Evolutionary conservation across 92 coral and sea anemone species (phyloP).

Genomic region (Epizoanthus illoricatus): DNA sequence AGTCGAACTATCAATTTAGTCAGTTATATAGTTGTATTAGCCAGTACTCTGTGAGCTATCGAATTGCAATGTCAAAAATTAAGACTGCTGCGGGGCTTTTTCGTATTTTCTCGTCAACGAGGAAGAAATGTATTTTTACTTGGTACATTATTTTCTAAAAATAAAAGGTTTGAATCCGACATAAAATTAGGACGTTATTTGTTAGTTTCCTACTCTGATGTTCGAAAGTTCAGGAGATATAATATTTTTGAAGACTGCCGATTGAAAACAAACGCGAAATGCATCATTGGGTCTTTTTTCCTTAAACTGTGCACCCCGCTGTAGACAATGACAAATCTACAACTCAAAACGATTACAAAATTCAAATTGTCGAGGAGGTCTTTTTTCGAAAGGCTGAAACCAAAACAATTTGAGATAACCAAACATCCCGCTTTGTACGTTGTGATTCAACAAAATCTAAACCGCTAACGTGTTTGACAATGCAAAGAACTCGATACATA

Average conservation of each 20-base stretch:
- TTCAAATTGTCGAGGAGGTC: conserved; percentile 34
- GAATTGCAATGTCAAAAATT: conserved; percentile 15
- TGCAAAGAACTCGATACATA: conserved; percentile 34
- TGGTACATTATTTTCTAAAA: conserved; percentile 18
- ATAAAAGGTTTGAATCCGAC: conserved; percentile 6
- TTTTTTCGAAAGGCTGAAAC: conserved; percentile 21
- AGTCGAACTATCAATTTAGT: conserved; percentile 21
- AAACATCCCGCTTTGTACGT: conserved; percentile 9
- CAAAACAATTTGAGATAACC: conserved; percentile 39
- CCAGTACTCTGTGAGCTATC: background rate
- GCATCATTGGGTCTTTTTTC: conserved; percentile 30
- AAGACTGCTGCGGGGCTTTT: conserved; percentile 34
- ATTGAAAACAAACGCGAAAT: conserved; percentile 21
- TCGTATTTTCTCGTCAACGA: background rate
- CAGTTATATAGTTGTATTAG: background rate
- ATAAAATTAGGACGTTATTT: background rate
- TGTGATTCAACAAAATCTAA: conserved; percentile 3
- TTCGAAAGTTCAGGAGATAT: background rate
- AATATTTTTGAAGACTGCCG: conserved; percentile 8
- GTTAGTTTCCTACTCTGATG: background rate
- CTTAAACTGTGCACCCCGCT: conserved; percentile 37
- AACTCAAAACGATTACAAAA: conserved; percentile 36
- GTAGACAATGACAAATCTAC: conserved; percentile 40
- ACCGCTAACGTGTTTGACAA: background rate
- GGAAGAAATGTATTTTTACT: background rate